These are phyloP conservation scores for Trematomus loennbergii DNA, from an alignment of 2,113 vertebrate species.

Conservation along the genomic window DNA sequence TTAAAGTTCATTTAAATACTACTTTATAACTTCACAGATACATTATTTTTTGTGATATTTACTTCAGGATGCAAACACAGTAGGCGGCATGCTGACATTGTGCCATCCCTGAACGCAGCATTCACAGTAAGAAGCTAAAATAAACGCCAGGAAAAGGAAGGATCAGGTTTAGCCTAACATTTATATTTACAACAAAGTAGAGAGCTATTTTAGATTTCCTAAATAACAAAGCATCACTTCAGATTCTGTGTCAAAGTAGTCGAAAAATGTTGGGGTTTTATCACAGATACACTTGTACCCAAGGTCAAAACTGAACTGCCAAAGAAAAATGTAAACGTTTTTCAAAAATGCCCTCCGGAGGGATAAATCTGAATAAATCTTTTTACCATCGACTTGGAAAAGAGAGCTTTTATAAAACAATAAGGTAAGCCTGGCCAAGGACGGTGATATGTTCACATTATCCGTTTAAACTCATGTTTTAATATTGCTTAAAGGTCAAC, in stretches of 20 bases:
- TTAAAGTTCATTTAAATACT: too few species aligned
- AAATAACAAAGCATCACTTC: neutral
- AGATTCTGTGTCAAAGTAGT: too few species aligned
- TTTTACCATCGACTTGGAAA: too few species aligned
- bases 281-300: too few species aligned
- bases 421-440: too few species aligned
- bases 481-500: too few species aligned
- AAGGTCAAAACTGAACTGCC: neutral
- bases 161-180: too few species aligned
- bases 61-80: neutral
- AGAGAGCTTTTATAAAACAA: too few species aligned
- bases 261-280: too few species aligned
- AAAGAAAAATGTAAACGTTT: neutral
- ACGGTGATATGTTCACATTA: too few species aligned
- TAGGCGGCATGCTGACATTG: neutral
- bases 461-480: too few species aligned
- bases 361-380: neutral
- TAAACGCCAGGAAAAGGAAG: neutral
- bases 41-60: constrained; percentile 30
- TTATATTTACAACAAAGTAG: neutral
- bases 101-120: neutral
- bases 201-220: neutral
- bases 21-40: too few species aligned
- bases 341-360: neutral
- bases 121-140: neutral